These are phyloP conservation scores for cat (Felis catus) DNA, from an alignment of 2,113 vertebrate genomes.

Conservation along the genomic window F.catus_Fca126_mat1.0 CM031411.1:97192501-97193000, in stretches of 20 bases:
- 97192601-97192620: neutral
- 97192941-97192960: too few relatives aligned
- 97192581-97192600: neutral
- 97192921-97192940: too few relatives aligned
- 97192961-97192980: too few relatives aligned
- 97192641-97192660: neutral
- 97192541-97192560: neutral
- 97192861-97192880: too few relatives aligned
- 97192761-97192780: neutral
- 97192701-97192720: neutral
- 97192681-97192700: neutral
- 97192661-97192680: neutral
- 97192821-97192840: too few relatives aligned
- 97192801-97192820: neutral
- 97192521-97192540: neutral
- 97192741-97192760: neutral
- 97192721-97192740: neutral
- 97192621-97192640: neutral
- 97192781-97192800: neutral
- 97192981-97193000: too few relatives aligned
- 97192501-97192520: neutral
- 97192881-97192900: too few relatives aligned
- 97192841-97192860: too few relatives aligned
- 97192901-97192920: too few relatives aligned
- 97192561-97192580: neutral